Percentiles rank a stretch among this genome's conserved stretches.
Evolutionary conservation across 2,888 invertebrate species (phyloP).

Genomic region (Ditylenchus weischeri): DNA sequence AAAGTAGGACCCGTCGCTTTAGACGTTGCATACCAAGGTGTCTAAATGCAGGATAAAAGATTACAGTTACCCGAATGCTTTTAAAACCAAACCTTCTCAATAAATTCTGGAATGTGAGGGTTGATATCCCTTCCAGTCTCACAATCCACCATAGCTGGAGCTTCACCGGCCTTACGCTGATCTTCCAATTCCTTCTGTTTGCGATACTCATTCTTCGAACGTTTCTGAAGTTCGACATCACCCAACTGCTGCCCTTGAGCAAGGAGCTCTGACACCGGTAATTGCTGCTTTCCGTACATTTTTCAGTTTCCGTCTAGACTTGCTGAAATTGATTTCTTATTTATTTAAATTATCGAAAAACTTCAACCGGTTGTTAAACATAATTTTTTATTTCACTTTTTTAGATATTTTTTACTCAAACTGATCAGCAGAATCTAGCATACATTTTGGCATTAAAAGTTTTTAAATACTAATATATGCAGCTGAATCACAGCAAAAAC

Average conservation of each 20-base stretch:
- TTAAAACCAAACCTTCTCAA: constrained; percentile 66
- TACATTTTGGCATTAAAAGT: too few species aligned
- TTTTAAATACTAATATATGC: too few species aligned
- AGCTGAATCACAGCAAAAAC: too few species aligned
- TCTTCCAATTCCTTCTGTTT: constrained; percentile 82
- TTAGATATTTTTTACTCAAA: too few species aligned
- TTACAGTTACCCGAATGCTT: too few species aligned
- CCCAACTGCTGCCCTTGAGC: constrained; percentile 26
- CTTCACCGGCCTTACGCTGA: constrained; percentile 68
- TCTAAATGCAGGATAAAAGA: constrained; percentile 34
- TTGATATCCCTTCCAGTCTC: constrained; percentile 76
- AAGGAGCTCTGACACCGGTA: constrained; percentile 31
- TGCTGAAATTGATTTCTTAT: too few species aligned
- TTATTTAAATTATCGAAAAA: too few species aligned
- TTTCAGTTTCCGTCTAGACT: not conserved
- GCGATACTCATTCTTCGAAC: constrained; percentile 45
- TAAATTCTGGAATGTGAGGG: constrained; percentile 99
- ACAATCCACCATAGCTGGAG: constrained; percentile 55
- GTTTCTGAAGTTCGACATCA: constrained; percentile 31
- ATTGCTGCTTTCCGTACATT: constrained; percentile 11
- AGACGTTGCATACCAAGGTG: constrained; percentile 73
- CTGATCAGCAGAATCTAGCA: too few species aligned
- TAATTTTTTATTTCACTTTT: too few species aligned
- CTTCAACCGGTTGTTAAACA: too few species aligned
- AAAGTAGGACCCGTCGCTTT: constrained; percentile 76